Base-by-base conservation (phyloP, 2,797 vertebrate species). In the Adrianichthys oophorus region DNA sequence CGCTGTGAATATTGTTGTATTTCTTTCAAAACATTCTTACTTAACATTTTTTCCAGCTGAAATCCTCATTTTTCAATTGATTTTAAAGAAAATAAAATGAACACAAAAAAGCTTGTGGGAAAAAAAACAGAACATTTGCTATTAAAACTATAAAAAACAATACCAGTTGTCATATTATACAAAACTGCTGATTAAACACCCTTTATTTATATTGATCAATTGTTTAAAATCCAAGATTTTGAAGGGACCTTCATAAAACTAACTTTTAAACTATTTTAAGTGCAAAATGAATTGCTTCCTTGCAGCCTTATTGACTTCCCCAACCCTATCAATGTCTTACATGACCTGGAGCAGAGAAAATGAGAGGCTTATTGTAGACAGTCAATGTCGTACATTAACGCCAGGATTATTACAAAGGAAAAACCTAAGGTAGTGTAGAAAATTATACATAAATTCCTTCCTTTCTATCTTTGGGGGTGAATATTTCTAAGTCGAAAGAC, bases 401-500 rank as follows among this genome's bases (percentile, higher is more conserved):
- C 18, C 1, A 41, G 60, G 58, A 78, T 83, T 75, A 79, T 85
- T 74, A 83, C 74, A 85, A 85, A 80, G 71, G 47, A 65, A 79
- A 79, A 79, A 86, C 69, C 72, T 76, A 48, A 63, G 75, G 77
- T 80, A 66, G 58, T 68, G 62, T 70, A 62, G 42, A 67, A 86
- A 80, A 86, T 85, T 71, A 82, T 80, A 82, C 78, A 81, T 43
- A 53, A 79, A 59, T 83, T 74, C 67, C 56, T 75, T 80, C 68
- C 59, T 24, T 58, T 77, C 56, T 71, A 52, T 85, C 78, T 70
- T 68, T 67, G 58, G 57, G 80, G 84, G 72, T 80, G 79, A 87
- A 79, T 84, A 84, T 85, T 85, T 85, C 70, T 78, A 72, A 83
- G 77, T 71, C 77, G 79, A 84, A 82, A 87, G 86, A 90, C 86